Base-by-base conservation (phyloP, 2,888 invertebrate species). In the Melieria picta region DNA sequence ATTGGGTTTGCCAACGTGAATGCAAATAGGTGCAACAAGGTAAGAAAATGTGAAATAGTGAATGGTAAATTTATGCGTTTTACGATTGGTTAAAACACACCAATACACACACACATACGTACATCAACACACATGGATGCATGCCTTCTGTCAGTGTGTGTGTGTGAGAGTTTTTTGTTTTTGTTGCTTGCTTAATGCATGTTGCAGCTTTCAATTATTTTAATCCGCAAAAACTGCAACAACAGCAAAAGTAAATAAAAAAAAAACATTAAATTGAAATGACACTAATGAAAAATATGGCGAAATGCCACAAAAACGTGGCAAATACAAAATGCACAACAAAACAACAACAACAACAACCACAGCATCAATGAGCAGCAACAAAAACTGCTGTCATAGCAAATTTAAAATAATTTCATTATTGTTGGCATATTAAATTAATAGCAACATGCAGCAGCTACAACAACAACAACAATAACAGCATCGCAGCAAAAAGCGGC, bases 371-470 rank as follows among this genome's bases (percentile, higher is more conserved):
- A 70, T 10, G 46, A 56, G 56, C 64, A 52, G 50, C 42, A 58
- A 60, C 13, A 65, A 61, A 60, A 16, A 45, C 5, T 11, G 58
- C 72, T 70, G 72, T 72, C 74, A 72, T 4, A 61, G 69, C 69
- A 64, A 72, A 73, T 69, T 74, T 73, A 75, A 75, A 75, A 75
- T 73, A 73, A 73, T 75, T 72, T 50, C 45, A 71, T 71, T 71
- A 66, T 69, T 69, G 63, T 67, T 30, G 66, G 65, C 55, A 61
- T 69, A 75, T 75, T 75, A 69, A 74, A 64, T 74, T 72, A 71
- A 72, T 69, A 63, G 67, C 66, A 69, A 55, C 55, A 62, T 11
- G 11, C 50, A 50, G 30, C 30, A 30, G 30, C 30, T 30, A 30
- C 30, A 30, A 30, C 30, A 30, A 3, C 1, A 30, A 30, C 16